phyloP scores from a whole-genome alignment of 2,888 invertebrate genomes.

The Lepetodrilus schrolli region DNA sequence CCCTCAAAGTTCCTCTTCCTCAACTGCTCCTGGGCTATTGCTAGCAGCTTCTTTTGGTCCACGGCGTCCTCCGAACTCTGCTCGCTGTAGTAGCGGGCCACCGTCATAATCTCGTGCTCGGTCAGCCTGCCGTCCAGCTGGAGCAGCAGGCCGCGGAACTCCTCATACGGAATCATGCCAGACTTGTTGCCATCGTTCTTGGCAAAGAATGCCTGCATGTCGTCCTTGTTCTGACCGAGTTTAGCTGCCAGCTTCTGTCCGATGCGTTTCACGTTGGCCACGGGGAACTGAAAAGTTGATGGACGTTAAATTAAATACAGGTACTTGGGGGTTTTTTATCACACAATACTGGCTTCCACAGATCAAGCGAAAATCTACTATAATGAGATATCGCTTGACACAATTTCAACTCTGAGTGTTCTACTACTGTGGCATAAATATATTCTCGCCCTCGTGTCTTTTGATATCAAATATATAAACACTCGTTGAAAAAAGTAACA shows the following conservation, averaged over 20 bases:
- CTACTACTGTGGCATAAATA: too few relatives aligned
- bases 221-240: conserved; percentile 59
- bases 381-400: too few relatives aligned
- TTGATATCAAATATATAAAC: too few relatives aligned
- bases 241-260: conserved; percentile 53
- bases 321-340: too few relatives aligned
- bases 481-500: too few relatives aligned
- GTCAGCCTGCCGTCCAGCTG: conserved; percentile 49
- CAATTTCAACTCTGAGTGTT: too few relatives aligned
- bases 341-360: too few relatives aligned
- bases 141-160: conserved; percentile 58
- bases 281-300: conserved; percentile 66
- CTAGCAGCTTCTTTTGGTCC: conserved; percentile 60
- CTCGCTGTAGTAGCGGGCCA: conserved; percentile 65
- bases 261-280: conserved; percentile 61
- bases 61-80: conserved; percentile 53
- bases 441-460: too few relatives aligned
- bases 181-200: conserved; percentile 60
- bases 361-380: too few relatives aligned
- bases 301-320: too few relatives aligned
- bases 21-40: conserved; percentile 71
- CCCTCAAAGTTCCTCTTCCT: conserved; percentile 73
- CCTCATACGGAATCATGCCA: conserved; percentile 58
- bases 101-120: conserved; percentile 71
- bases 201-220: conserved; percentile 64